Conservation (phyloP, 2,797 vertebrate genomes). For the Gallinago stenura region DNA sequence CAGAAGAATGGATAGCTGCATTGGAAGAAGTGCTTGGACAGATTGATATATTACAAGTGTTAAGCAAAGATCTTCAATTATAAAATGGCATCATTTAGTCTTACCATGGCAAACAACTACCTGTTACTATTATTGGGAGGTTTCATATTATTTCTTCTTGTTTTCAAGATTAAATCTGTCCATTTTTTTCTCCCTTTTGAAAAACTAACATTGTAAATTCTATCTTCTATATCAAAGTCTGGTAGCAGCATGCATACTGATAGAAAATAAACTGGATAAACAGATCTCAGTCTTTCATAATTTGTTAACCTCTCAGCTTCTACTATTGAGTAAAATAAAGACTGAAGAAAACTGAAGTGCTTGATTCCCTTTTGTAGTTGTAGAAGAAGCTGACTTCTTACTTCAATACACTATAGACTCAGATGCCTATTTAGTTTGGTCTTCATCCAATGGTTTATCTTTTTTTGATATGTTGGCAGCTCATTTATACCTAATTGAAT, state of each 20-base stretch:
- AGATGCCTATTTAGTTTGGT: not conserved
- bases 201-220: not conserved
- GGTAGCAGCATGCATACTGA: not conserved
- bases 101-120: not conserved
- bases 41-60: not conserved
- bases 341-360: not conserved
- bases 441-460: not conserved
- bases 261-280: not conserved
- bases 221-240: not conserved
- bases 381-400: not conserved
- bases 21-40: not conserved
- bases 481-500: not conserved
- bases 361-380: not conserved
- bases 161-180: not conserved
- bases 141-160: not conserved
- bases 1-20: not conserved
- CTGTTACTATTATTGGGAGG: not conserved
- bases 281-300: not conserved
- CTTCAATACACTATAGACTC: not conserved
- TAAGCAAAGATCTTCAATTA: not conserved
- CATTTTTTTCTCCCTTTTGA: not conserved
- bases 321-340: not conserved
- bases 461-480: not conserved
- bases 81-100: not conserved
- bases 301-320: not conserved